These are phyloP conservation scores for Helicoverpa armigera DNA, from an alignment of 1,140 invertebrate genomes.

Conservation along the genomic window DNA sequence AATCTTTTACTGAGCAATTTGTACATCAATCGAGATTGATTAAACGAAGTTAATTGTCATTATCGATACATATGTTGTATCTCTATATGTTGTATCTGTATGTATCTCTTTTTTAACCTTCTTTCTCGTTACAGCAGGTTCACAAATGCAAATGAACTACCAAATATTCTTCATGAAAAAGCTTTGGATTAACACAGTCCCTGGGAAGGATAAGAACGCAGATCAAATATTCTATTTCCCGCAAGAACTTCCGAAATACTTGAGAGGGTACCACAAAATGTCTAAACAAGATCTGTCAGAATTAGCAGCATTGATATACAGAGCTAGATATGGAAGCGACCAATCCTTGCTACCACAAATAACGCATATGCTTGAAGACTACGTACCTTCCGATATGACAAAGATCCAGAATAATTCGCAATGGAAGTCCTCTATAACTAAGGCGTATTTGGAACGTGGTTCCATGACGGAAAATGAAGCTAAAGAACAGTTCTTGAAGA, in stretches of 20 bases:
- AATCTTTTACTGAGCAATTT: too few species aligned
- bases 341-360: conserved; percentile 88
- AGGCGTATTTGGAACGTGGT: conserved; percentile 89
- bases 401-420: conserved; percentile 91
- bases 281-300: conserved; percentile 92
- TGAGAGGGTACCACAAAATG: conserved; percentile 95
- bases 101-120: too few species aligned
- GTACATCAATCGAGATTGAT: too few species aligned
- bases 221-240: conserved; percentile 98
- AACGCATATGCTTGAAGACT: conserved; percentile 90
- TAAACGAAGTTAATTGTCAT: too few species aligned
- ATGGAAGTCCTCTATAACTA: conserved; percentile 93
- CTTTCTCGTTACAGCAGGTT: conserved; percentile 69
- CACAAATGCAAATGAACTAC: conserved; percentile 93
- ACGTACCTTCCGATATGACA: conserved; percentile 93
- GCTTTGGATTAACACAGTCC: conserved; percentile 96
- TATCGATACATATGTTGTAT: too few species aligned
- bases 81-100: too few species aligned
- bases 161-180: conserved; percentile 99
- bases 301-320: conserved; percentile 93
- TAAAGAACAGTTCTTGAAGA: conserved; percentile 94
- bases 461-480: conserved; percentile 89
- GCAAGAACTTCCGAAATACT: conserved; percentile 97
- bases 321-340: conserved; percentile 91
- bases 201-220: conserved; percentile 95